Conservation (phyloP, 2,113 vertebrate species). For the Cynocephalus volans region DNA sequence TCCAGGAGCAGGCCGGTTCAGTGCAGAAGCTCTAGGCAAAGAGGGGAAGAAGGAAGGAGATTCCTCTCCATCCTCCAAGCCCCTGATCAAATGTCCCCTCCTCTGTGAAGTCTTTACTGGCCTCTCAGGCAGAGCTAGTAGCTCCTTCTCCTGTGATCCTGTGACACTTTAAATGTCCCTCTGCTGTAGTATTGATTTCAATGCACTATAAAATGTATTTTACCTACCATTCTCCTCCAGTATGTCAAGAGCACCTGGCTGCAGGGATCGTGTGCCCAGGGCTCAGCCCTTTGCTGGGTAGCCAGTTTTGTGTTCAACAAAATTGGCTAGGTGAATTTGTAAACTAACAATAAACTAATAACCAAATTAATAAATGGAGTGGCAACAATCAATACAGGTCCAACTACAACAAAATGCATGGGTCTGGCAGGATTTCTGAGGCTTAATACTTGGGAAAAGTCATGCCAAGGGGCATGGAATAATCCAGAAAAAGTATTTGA, state of each 20-base stretch:
- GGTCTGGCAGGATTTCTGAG: background rate
- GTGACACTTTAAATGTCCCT: background rate
- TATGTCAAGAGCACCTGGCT: too few species aligned
- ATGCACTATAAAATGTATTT: background rate
- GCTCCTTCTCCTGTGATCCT: background rate
- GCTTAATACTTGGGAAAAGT: background rate
- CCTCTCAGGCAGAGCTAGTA: background rate
- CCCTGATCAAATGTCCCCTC: background rate
- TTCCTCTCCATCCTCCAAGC: background rate
- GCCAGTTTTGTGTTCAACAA: background rate
- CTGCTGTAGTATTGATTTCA: background rate
- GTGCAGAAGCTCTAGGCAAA: fast-evolving
- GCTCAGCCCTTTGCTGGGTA: background rate
- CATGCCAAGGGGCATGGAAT: background rate
- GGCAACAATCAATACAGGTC: background rate
- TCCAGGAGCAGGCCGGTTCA: fast-evolving
- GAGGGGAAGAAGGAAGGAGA: background rate
- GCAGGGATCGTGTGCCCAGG: too few species aligned
- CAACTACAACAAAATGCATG: background rate
- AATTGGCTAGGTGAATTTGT: background rate
- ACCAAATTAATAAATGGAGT: background rate
- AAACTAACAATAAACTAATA: background rate
- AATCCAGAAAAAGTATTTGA: background rate
- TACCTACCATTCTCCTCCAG: background rate
- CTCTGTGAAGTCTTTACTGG: background rate